Evolutionary conservation across 1,140 invertebrate genomes (phyloP), one percentile per base, ranked within the genome.

Genomic region (Brachionus angularis): DNA sequence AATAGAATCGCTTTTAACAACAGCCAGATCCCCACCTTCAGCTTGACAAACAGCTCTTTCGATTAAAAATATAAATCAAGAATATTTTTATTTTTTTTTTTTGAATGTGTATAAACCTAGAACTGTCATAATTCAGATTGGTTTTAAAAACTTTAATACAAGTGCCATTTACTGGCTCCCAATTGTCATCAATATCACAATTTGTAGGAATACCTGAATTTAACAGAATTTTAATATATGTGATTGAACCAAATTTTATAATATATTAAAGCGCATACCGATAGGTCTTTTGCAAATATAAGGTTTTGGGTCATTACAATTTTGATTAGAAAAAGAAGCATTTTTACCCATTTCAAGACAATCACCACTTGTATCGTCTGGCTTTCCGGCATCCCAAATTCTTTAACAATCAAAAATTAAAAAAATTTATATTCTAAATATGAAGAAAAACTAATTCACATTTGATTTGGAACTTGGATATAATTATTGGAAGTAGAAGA

Each of bases 121-220:
- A 46, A 47, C 33, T 42, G 23, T 67, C 42, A 46, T 50, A 67
- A 18, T 21, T 67, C 1, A 50, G 8, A 47, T 67, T 67, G 4
- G n/a, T n/a, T 16, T 36, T 49, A 25, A 46, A 50, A 12, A 67
- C 14, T 67, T 67, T 67, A 29, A 67, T 50, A 31, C 62, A 67
- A 36, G 62, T 67, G 8, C 44, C 62, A 67, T 67, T 67, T 8
- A 67, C 62, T 47, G 62, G 62, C 36, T 67, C 62, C 62, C 62
- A 67, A 23, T 34, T 14, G 12, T 67, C 42, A 50, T 67, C 62
- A 31, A 67, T 34, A 67, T 67, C 23, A 23, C 62, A 67, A 16
- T 39, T 10, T 14, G 42, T 67, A 31, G 62, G 33, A 25, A 67
- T n/a, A 33, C 61, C 61, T 64, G 2, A 16, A 55, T 31, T 42